Evolutionary conservation across 2,113 vertebrate genomes (phyloP).

Genomic region (Lepus europaeus): DNA sequence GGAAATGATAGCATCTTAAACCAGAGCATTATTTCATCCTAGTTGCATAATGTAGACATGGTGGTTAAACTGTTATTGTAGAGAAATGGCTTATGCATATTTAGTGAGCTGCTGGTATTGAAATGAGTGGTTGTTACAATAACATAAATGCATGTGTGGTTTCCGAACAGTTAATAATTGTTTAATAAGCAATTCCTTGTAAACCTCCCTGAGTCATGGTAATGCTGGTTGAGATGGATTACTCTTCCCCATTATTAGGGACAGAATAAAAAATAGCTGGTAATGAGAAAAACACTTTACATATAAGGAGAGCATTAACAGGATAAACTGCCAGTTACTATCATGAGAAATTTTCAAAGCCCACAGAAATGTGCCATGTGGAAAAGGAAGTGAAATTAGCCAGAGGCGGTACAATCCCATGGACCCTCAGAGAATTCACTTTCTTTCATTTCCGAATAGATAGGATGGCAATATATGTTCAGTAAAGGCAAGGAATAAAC

Average conservation of each 20-base stretch:
- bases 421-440: slow-evolving; percentile 69
- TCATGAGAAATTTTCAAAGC: slow-evolving; percentile 68
- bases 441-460: slow-evolving; percentile 75
- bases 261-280: slow-evolving; percentile 67
- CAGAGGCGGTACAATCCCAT: slow-evolving; percentile 51
- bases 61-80: slow-evolving; percentile 76
- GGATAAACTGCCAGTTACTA: slow-evolving; percentile 75
- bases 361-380: slow-evolving; percentile 64
- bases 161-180: slow-evolving; percentile 79
- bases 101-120: slow-evolving; percentile 70
- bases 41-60: slow-evolving; percentile 61
- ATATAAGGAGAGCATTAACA: slow-evolving; percentile 57
- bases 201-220: slow-evolving; percentile 55
- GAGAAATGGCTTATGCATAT: slow-evolving; percentile 78
- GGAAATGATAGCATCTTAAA: slow-evolving; percentile 76
- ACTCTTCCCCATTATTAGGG: slow-evolving; percentile 69
- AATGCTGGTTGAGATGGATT: slow-evolving; percentile 59
- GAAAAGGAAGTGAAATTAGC: slow-evolving; percentile 59
- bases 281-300: slow-evolving; percentile 73
- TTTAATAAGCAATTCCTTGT: slow-evolving; percentile 75
- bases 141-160: slow-evolving; percentile 74
- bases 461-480: slow-evolving; percentile 58
- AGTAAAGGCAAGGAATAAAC: slow-evolving; percentile 33
- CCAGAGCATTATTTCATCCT: slow-evolving; percentile 63
- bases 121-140: slow-evolving; percentile 70